Conservation (phyloP, 2,797 vertebrate genomes). For the Sylvia borin region DNA sequence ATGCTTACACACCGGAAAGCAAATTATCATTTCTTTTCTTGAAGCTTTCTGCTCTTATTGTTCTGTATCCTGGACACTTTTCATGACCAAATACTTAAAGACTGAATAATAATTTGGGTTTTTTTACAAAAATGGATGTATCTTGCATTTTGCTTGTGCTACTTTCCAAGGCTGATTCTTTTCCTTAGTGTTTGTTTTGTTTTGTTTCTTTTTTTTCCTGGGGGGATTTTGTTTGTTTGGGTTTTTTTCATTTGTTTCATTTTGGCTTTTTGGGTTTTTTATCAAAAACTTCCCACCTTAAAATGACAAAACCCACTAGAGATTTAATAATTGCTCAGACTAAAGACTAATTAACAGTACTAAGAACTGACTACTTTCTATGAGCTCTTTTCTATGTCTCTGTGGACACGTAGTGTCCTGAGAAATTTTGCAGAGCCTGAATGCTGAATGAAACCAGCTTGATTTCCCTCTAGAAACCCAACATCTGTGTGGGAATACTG, state of each 20-base stretch:
- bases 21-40: not conserved
- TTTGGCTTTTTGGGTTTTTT: not conserved
- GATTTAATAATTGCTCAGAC: not conserved
- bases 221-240: not conserved
- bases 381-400: not conserved
- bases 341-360: not conserved
- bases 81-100: not conserved
- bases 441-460: not conserved
- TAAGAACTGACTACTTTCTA: not conserved
- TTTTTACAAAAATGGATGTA: not conserved
- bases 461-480: not conserved
- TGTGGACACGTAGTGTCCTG: not conserved
- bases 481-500: not conserved
- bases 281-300: not conserved
- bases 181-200: not conserved
- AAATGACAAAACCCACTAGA: not conserved
- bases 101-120: not conserved
- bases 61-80: not conserved
- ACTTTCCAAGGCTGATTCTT: not conserved
- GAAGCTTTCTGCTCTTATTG: not conserved
- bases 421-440: fast-evolving
- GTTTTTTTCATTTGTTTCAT: too few relatives aligned
- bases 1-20: not conserved
- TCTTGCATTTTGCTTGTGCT: not conserved
- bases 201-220: too few relatives aligned